phyloP scores from a whole-genome alignment of 1,140 invertebrate genomes.

The Pygmarrhopalites habei region DNA sequence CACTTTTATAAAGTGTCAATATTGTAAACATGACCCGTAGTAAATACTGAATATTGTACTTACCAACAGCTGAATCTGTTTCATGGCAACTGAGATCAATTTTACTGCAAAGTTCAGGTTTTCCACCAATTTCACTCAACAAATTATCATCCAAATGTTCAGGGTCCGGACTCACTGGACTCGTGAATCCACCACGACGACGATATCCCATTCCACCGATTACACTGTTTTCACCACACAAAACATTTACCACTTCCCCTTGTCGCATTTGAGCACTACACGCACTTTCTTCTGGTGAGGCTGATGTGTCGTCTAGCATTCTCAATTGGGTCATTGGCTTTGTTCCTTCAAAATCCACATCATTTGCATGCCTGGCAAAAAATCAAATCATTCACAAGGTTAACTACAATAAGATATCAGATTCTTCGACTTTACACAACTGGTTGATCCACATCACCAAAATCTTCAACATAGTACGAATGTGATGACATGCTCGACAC shows the following conservation, averaged over 20 bases:
- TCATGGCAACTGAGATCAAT: slow-evolving; percentile 41
- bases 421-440: not conserved
- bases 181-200: slow-evolving; percentile 16
- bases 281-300: slow-evolving; percentile 18
- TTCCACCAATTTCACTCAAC: slow-evolving; percentile 40
- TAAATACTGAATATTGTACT: too few relatives aligned
- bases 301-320: slow-evolving; percentile 18
- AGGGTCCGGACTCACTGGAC: slow-evolving; percentile 53
- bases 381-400: not conserved
- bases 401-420: not conserved
- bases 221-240: slow-evolving; percentile 14
- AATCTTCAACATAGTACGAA: too few relatives aligned
- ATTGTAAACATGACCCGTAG: too few relatives aligned
- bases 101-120: slow-evolving; percentile 33
- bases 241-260: not conserved
- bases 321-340: slow-evolving; percentile 30
- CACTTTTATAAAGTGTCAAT: too few relatives aligned
- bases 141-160: slow-evolving; percentile 45
- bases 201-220: slow-evolving; percentile 6
- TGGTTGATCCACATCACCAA: too few relatives aligned
- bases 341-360: slow-evolving; percentile 22
- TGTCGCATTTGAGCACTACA: not conserved
- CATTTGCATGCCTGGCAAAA: slow-evolving; percentile 10
- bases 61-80: slow-evolving; percentile 33
- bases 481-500: too few relatives aligned